Conservation (phyloP, 2,888 invertebrate species). For the Lottia scabra region DNA sequence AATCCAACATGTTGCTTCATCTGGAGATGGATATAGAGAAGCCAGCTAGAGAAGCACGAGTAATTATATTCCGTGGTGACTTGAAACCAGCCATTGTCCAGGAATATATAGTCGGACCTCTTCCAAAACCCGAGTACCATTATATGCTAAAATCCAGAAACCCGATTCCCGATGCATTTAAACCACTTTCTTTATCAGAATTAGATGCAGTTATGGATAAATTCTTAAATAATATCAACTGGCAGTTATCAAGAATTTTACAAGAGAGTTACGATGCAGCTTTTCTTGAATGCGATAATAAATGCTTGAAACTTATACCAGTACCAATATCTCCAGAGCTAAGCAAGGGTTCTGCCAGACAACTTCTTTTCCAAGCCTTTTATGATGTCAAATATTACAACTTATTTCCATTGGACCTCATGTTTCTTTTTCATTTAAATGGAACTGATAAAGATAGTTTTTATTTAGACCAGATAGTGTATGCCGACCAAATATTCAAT, state of each 20-base stretch:
- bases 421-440: conserved; percentile 32
- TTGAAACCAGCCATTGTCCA: conserved; percentile 36
- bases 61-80: conserved; percentile 47
- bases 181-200: conserved; percentile 30
- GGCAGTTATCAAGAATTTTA: conserved; percentile 22
- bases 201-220: conserved; percentile 6
- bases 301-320: conserved; percentile 30
- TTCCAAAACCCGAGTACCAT: conserved; percentile 32
- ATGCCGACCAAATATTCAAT: conserved; percentile 25
- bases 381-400: conserved; percentile 26
- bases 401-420: conserved; percentile 41
- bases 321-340: conserved; percentile 14
- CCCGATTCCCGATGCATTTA: conserved; percentile 27
- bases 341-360: conserved; percentile 12
- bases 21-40: conserved; percentile 29
- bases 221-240: conserved; percentile 23
- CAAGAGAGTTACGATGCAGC: conserved; percentile 29
- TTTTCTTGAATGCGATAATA: conserved; percentile 23
- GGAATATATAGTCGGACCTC: conserved; percentile 38
- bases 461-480: conserved; percentile 31
- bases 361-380: conserved; percentile 32
- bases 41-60: conserved; percentile 43
- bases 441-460: conserved; percentile 17
- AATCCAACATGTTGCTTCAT: conserved; percentile 32
- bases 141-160: conserved; percentile 10